These are phyloP conservation scores for Nothura maculosa DNA, from an alignment of 2,797 vertebrate species.

Conservation along the genomic window DNA sequence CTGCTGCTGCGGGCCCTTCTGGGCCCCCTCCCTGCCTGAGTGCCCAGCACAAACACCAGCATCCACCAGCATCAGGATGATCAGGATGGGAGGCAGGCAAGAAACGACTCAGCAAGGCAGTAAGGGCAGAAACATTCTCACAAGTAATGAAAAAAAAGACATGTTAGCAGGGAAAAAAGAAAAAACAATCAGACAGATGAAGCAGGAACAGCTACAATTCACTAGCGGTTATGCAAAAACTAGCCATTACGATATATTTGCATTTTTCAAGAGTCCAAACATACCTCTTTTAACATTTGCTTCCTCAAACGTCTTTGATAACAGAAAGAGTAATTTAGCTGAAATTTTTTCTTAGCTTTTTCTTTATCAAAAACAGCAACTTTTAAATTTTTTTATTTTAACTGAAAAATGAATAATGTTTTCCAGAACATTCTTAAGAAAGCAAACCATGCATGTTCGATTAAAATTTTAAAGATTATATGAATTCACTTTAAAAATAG, in stretches of 20 bases:
- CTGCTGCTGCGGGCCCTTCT: fast-evolving
- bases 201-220: conserved; percentile 50
- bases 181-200: not conserved
- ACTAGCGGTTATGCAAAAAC: conserved; percentile 60
- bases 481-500: conserved; percentile 54
- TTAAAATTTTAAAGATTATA: conserved; percentile 64
- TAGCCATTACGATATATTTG: conserved; percentile 57
- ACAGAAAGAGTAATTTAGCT: conserved; percentile 51
- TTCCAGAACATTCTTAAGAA: conserved; percentile 48
- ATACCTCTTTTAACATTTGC: conserved; percentile 62
- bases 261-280: conserved; percentile 51
- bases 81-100: not conserved
- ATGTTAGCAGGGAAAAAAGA: no score
- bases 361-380: conserved; percentile 13
- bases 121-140: not conserved
- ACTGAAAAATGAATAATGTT: conserved; percentile 36
- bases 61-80: not conserved
- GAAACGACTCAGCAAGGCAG: not conserved
- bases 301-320: conserved; percentile 60
- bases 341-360: conserved; percentile 41
- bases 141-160: not conserved
- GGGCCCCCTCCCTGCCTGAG: not conserved
- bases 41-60: not conserved
- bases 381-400: not conserved
- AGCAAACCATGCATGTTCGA: conserved; percentile 15